These are phyloP conservation scores for Triops cancriformis DNA, from an alignment of 1,140 invertebrate genomes.

Conservation along the genomic window DNA sequence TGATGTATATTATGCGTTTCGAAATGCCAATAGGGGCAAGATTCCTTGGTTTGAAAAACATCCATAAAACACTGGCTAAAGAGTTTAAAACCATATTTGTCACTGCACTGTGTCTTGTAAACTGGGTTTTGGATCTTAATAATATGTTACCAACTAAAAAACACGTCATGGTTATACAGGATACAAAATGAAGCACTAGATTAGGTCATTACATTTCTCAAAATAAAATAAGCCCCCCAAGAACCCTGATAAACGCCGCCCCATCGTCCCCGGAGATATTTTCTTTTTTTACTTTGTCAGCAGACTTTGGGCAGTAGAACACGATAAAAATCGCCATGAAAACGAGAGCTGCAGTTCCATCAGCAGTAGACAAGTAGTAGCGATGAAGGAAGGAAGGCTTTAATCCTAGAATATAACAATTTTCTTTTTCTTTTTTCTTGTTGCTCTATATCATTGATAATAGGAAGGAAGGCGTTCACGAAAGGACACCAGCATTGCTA, in stretches of 20 bases:
- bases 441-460: neutral
- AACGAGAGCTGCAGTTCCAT: neutral
- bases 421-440: too few species aligned
- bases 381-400: neutral
- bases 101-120: too few species aligned
- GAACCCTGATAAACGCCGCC: too few species aligned
- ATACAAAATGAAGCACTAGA: too few species aligned
- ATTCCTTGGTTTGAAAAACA: neutral
- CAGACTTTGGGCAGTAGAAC: neutral
- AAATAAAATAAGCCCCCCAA: too few species aligned
- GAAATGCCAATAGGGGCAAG: neutral
- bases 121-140: too few species aligned
- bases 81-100: too few species aligned
- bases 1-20: neutral
- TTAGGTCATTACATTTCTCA: too few species aligned
- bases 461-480: neutral
- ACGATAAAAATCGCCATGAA: neutral
- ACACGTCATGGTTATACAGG: too few species aligned
- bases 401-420: neutral
- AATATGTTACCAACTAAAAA: too few species aligned
- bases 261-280: neutral
- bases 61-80: neutral
- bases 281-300: neutral
- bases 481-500: neutral
- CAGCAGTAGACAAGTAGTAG: neutral